A percentile compares a stretch with the other conserved stretches of the same genome.
Evolutionary conservation across 1,140 invertebrate genomes (phyloP).

Genomic region (Drosophila subobscura): DNA sequence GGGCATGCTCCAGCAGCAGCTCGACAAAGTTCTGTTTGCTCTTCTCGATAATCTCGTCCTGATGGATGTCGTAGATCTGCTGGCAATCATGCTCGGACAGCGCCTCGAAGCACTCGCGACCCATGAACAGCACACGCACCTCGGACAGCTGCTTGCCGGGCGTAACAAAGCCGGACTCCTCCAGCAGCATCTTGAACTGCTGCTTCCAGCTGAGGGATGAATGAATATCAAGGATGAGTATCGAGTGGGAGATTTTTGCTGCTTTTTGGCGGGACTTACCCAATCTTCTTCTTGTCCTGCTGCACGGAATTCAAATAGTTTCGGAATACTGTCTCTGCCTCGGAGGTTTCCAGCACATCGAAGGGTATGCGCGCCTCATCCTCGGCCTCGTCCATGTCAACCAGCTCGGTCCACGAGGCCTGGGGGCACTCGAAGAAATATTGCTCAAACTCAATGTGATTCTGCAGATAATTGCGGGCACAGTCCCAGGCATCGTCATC

Average conservation of each 20-base stretch:
- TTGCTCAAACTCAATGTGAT: conserved; percentile 94
- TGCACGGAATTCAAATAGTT: conserved; percentile 95
- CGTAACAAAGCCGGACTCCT: conserved; percentile 96
- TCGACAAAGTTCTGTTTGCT: conserved; percentile 97
- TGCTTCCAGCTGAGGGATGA: conserved; percentile 89
- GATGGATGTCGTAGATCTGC: conserved; percentile 97
- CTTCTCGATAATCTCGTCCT: conserved; percentile 94
- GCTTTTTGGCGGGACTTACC: conserved; percentile 86
- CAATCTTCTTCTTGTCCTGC: conserved; percentile 94
- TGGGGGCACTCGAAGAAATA: conserved; percentile 95
- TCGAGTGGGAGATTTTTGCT: neutral
- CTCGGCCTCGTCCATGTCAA: conserved; percentile 86
- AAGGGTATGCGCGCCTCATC: conserved; percentile 93
- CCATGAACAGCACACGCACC: conserved; percentile 96
- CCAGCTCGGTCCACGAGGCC: conserved; percentile 90
- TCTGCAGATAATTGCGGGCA: conserved; percentile 91
- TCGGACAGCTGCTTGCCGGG: conserved; percentile 96
- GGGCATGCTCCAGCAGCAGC: conserved; percentile 95
- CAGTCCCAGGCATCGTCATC: conserved; percentile 92
- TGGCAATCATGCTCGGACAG: conserved; percentile 95
- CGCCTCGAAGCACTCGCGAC: conserved; percentile 96
- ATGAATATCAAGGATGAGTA: neutral
- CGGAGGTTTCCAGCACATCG: conserved; percentile 94
- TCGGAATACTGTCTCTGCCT: conserved; percentile 95
- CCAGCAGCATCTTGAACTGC: conserved; percentile 96